phyloP scores from a whole-genome alignment of 1,140 invertebrate species.

The Listronotus bonariensis region DNA sequence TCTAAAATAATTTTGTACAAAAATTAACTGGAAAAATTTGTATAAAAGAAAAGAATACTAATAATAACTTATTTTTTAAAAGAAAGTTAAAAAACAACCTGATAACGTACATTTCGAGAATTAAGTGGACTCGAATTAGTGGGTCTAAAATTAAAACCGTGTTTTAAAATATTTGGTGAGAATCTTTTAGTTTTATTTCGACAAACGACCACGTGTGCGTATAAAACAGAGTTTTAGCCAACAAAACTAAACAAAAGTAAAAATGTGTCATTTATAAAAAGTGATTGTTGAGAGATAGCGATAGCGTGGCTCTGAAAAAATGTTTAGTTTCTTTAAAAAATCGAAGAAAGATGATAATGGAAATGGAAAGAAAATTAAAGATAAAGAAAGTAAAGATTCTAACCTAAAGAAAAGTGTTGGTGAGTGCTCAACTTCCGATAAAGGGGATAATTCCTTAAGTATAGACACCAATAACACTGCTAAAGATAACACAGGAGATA shows the following conservation, averaged over 20 bases:
- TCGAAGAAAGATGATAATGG: slow-evolving; percentile 47
- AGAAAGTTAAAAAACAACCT: slow-evolving; percentile 11
- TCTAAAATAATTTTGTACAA: neutral
- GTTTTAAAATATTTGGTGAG: slow-evolving; percentile 28
- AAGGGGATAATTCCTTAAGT: neutral
- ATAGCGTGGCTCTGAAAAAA: slow-evolving; percentile 21
- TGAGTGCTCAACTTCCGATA: neutral
- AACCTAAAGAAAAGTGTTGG: slow-evolving; percentile 11
- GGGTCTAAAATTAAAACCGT: slow-evolving; percentile 28
- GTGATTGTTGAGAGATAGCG: neutral
- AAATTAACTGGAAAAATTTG: too few relatives aligned
- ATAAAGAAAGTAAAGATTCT: slow-evolving; percentile 27
- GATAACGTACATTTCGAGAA: slow-evolving; percentile 13
- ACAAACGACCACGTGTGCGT: slow-evolving; percentile 29
- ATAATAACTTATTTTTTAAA: neutral
- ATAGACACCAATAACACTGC: too few relatives aligned
- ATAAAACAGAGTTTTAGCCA: neutral
- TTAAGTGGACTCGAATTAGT: slow-evolving; percentile 14
- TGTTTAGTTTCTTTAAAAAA: slow-evolving; percentile 52
- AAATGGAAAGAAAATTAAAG: slow-evolving; percentile 13
- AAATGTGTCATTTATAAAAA: neutral
- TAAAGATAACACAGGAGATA: too few relatives aligned
- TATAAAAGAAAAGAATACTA: neutral
- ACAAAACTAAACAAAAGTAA: too few relatives aligned
- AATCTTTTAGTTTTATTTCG: slow-evolving; percentile 34